Conservation (phyloP, 2,888 invertebrate genomes). For the Syritta pipiens region DNA sequence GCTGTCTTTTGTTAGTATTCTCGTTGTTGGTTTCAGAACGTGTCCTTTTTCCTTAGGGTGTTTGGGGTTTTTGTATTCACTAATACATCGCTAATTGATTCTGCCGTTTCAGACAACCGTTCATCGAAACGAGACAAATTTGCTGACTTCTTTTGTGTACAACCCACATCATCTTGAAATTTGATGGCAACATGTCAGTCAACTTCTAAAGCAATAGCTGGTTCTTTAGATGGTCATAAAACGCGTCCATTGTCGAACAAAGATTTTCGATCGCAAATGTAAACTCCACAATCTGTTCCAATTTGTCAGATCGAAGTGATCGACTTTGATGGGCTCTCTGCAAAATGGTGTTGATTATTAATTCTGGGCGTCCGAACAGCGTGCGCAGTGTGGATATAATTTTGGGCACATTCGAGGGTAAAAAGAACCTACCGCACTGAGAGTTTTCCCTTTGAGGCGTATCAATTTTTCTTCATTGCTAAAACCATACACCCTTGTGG, state of each 20-base stretch:
- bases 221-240: background rate
- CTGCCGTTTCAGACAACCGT: background rate
- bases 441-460: constrained; percentile 8
- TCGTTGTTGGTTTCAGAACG: background rate
- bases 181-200: constrained; percentile 11
- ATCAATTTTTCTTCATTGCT: constrained; percentile 17
- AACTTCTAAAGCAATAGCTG: background rate
- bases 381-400: constrained; percentile 6
- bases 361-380: background rate
- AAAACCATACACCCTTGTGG: background rate
- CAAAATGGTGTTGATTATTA: background rate
- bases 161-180: background rate
- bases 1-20: background rate
- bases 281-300: background rate
- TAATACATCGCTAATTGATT: background rate
- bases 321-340: background rate
- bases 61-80: background rate
- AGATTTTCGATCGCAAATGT: background rate
- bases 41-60: background rate
- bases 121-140: background rate
- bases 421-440: constrained; percentile 31
- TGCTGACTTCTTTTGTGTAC: background rate
- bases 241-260: background rate
- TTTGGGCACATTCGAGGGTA: constrained; percentile 9
- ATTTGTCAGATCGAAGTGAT: background rate